Percentiles rank a stretch among this genome's conserved stretches.
These are phyloP conservation scores for Pseudocheirus occidentalis DNA, from an alignment of 2,797 vertebrate genomes.

Conservation along the genomic window DNA sequence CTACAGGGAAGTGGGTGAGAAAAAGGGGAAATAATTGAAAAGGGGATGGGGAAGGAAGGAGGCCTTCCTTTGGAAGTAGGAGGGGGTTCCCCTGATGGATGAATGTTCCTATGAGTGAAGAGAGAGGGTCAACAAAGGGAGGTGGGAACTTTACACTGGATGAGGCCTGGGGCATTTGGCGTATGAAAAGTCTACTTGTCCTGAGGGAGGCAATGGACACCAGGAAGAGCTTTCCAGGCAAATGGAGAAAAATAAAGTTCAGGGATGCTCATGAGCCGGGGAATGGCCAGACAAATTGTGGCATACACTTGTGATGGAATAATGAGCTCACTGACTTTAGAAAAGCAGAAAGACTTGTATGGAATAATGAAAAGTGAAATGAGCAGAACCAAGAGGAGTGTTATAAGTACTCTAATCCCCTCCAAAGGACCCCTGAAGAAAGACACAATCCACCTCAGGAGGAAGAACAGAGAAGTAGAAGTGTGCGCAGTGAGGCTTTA, in stretches of 20 bases:
- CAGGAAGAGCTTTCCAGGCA: not conserved
- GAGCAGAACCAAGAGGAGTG: not conserved
- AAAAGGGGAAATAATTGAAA: not conserved
- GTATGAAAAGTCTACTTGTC: not conserved
- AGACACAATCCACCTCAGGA: too few species aligned
- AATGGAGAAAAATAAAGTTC: not conserved
- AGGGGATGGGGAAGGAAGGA: not conserved
- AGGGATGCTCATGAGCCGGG: not conserved
- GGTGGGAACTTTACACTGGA: not conserved
- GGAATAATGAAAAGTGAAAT: not conserved
- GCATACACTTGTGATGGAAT: not conserved
- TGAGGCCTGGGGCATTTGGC: not conserved
- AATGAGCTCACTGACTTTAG: not conserved
- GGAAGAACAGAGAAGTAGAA: too few species aligned
- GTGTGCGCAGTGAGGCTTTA: too few species aligned
- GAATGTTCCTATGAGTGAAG: not conserved
- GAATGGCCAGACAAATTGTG: not conserved
- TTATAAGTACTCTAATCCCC: not conserved
- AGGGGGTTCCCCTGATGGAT: not conserved
- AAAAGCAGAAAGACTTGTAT: not conserved
- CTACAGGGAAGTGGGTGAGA: not conserved
- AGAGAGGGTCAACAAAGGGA: not conserved
- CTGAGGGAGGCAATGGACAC: not conserved
- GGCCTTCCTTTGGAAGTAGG: not conserved
- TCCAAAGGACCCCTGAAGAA: too few species aligned